phyloP scores from a whole-genome alignment of 2,113 vertebrate species.

The Petrocephalus zakoni region DNA sequence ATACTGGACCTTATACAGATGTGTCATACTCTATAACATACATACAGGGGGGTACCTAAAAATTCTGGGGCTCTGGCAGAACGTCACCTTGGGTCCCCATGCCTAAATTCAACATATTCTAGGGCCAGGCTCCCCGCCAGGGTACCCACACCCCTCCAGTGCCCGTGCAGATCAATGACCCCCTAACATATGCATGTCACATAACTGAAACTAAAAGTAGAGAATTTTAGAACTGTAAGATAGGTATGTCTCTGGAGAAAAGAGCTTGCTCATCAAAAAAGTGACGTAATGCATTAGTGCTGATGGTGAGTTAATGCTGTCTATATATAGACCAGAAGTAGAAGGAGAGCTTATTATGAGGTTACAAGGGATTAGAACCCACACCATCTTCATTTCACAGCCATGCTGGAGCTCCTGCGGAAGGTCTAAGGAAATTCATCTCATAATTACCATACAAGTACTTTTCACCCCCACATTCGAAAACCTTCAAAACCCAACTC shows the following conservation, averaged over 20 bases:
- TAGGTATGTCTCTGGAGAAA: neutral
- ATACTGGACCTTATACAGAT: neutral
- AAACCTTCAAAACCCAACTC: conserved; percentile 6
- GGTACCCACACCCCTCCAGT: too few species aligned
- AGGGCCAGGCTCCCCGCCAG: too few species aligned
- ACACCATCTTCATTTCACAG: conserved; percentile 35
- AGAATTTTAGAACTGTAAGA: neutral
- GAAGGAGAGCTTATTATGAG: neutral
- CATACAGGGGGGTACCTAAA: neutral
- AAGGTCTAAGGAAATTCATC: conserved; percentile 28
- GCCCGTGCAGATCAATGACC: neutral
- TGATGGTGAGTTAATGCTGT: neutral
- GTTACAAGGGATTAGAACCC: neutral
- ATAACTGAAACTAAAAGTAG: neutral
- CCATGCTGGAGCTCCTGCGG: conserved; percentile 28
- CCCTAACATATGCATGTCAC: neutral
- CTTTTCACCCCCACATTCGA: conserved; percentile 17
- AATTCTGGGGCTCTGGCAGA: neutral
- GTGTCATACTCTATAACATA: neutral
- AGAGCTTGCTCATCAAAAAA: neutral
- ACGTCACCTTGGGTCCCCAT: neutral
- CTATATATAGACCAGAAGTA: neutral
- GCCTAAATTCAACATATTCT: neutral
- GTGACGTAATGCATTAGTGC: neutral
- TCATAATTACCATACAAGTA: conserved; percentile 42